Evolutionary conservation across 2,888 invertebrate genomes (phyloP), one percentile per base, ranked within the genome.

Genomic region (Drosophila niveifrons): DNA sequence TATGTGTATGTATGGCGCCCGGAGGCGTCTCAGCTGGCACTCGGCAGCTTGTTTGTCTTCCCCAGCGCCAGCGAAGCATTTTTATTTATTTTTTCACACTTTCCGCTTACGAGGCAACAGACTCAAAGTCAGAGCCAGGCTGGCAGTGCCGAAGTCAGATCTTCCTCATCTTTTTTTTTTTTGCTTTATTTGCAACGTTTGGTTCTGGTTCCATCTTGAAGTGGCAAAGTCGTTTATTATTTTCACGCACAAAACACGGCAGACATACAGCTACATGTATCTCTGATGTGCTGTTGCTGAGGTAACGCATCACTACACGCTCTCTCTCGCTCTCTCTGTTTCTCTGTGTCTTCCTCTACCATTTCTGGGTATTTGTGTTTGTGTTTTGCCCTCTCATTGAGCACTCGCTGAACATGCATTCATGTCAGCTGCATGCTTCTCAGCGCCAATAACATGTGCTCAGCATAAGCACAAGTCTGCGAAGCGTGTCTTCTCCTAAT

Each of bases 81-180:
- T 86, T 79, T 84, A 83, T 86, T 82, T 84, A 82, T 82, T 84
- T 87, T 81, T 84, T 80, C 83, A 87, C 87, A 87, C 83, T 82
- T 76, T 70, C 41, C 78, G 87, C 83, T 79, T 74, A 77, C 62
- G 68, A 50, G 65, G 74, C 80, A 71, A 29, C 55, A 39, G 10
- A 52, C n/a, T n/a, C n/a, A n/a, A n/a, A n/a, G n/a, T n/a, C n/a
- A n/a, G n/a, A n/a, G n/a, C n/a, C n/a, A n/a, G n/a, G n/a, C n/a
- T n/a, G 59, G 9, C 10, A 41, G 6, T 51, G 34, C n/a, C 39
- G 36, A 18, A 3, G 28, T 17, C 29, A 47, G 48, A n/a, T 39
- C 18, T 44, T 44, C 18, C 44, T 17, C 34, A 36, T 36, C 29
- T 43, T 17, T 17, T 31, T 11, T 43, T 28, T 28, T 18, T 34